These are phyloP conservation scores for Cephus cinctus DNA, from an alignment of 1,140 invertebrate species.

Conservation along the genomic window DNA sequence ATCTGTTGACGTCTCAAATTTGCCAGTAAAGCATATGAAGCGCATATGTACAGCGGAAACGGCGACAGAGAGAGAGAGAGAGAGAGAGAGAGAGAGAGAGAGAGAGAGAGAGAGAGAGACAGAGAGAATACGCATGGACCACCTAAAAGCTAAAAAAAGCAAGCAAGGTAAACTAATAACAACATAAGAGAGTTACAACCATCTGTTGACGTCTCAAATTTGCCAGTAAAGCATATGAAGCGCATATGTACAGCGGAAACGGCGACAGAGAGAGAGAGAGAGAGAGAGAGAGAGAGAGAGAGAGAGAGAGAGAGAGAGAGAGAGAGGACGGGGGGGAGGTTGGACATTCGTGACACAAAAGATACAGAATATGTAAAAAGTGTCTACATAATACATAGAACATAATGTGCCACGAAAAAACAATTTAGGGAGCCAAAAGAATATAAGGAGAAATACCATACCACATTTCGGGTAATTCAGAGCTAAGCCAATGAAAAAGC, in stretches of 20 bases:
- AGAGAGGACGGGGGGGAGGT: no score
- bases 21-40: neutral
- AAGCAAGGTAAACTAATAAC: neutral
- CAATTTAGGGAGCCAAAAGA: no score
- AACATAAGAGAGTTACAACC: no score
- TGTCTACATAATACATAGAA: no score
- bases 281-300: no score
- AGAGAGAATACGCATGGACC: slow-evolving; percentile 21
- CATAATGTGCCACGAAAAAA: no score
- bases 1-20: neutral
- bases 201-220: neutral
- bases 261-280: no score
- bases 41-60: neutral
- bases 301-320: neutral
- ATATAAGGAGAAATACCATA: no score
- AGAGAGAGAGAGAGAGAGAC: slow-evolving; percentile 21
- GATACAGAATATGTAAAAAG: no score
- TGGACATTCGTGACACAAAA: no score
- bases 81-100: slow-evolving; percentile 13
- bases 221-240: neutral
- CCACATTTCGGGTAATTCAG: no score
- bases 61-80: slow-evolving; percentile 19
- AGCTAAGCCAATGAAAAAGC: no score
- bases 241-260: neutral
- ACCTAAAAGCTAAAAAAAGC: neutral